These are phyloP conservation scores for Acrobasis repandana DNA, from an alignment of 2,888 invertebrate species.

Conservation along the genomic window DNA sequence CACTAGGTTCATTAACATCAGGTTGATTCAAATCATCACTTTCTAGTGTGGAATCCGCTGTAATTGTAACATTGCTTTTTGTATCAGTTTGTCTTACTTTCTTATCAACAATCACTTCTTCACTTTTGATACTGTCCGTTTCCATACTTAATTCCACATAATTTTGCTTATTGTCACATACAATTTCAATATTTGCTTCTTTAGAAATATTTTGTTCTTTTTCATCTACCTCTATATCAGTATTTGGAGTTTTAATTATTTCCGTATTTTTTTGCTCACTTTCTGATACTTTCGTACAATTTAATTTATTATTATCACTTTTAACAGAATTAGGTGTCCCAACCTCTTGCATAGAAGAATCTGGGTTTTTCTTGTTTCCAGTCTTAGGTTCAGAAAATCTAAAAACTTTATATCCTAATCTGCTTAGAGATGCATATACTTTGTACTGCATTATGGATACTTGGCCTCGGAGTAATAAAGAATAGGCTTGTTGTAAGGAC, in stretches of 20 bases:
- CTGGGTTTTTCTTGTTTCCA: constrained; percentile 8
- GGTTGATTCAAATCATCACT: not conserved
- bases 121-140: not conserved
- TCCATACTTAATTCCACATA: not conserved
- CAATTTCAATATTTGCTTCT: not conserved
- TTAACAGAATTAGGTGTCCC: not conserved
- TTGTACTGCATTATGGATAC: constrained; percentile 78
- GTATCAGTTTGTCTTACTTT: not conserved
- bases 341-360: not conserved
- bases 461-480: constrained; percentile 66
- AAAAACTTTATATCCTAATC: constrained; percentile 82
- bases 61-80: not conserved
- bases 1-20: not conserved
- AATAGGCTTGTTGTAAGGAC: constrained; percentile 86
- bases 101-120: not conserved
- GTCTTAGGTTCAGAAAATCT: constrained; percentile 52
- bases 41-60: not conserved
- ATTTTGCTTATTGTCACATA: not conserved
- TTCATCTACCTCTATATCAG: constrained; percentile 2
- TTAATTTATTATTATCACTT: not conserved
- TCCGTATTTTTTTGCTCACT: not conserved
- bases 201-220: not conserved
- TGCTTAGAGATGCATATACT: constrained; percentile 83
- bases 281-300: no score
- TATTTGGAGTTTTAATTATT: not conserved